Base-by-base conservation (phyloP, 30 jellyfish, hydroid and myxozoan species). In the Chrysaora quinquecirrha region DNA sequence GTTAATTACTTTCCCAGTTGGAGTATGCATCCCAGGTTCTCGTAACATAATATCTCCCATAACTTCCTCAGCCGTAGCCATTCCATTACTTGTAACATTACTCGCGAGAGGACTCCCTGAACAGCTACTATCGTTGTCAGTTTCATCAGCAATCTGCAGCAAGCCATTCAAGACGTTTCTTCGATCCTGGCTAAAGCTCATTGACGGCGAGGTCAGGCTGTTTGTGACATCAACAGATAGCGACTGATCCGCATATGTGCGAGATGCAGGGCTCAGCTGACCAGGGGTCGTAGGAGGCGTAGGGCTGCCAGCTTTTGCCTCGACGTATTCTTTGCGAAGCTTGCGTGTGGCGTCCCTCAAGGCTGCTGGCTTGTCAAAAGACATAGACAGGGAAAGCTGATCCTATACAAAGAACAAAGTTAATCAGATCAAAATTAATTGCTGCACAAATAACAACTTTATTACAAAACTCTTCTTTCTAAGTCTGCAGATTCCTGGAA, bases 271-370 rank as follows among this genome's bases (percentile, higher is more conserved):
- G 76, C 96, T 87, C 23, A 77, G 69, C 48, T 87, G 96, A 67
- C 96, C 88, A 1, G 96, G 96, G 30, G 96, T 87, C 0, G 90
- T 56, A n/a, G 96, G 96, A 7, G 91, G 96, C 24, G 96, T 87
- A 18, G 96, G 96, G 77, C 96, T 87, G 0, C 90, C 90, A 0
- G 96, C 83, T 22, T 47, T 76, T 1, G 88, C 54, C 30, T 76
- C 90, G 3, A 62, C 1, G 76, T 50, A 60, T 14, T 86, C 90
- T 23, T 38, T 38, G 28, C 72, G 34, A 11, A 46, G 61, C 61
- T 78, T 73, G 52, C 89, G 95, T 14, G 89, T 11, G 10, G 29
- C 65, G 23, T 72, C 84, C 30, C 68, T 38, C 21, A 84, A 35
- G 25, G 29, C 67, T 61, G 78, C 30, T 11, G 76, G 21, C 50